Evolutionary conservation across 2,113 vertebrate genomes (phyloP).

Genomic region (Cromileptes altivelis): DNA sequence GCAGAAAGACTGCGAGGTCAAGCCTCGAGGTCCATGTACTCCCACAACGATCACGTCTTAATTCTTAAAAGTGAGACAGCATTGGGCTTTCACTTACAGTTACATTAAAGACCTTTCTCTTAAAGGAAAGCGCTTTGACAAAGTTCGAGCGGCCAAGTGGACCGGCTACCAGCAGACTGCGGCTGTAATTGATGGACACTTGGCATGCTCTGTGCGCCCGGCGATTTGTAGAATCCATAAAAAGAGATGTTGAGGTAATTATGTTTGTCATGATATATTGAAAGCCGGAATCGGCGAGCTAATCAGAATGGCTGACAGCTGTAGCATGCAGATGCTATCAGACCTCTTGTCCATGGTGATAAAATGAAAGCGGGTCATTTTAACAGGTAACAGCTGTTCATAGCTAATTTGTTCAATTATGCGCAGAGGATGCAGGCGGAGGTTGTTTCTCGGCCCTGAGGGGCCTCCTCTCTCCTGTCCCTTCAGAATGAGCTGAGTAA

Average conservation of each 20-base stretch:
- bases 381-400: conserved; percentile 87
- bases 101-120: conserved; percentile 43
- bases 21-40: background rate
- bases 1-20: conserved; percentile 22
- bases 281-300: conserved; percentile 75
- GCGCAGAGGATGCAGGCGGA: conserved; percentile 76
- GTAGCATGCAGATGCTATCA: conserved; percentile 85
- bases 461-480: conserved; percentile 56
- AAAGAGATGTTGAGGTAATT: conserved; percentile 86
- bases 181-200: conserved; percentile 80
- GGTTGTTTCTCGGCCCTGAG: conserved; percentile 71
- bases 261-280: conserved; percentile 86
- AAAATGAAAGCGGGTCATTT: conserved; percentile 86
- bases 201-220: conserved; percentile 70
- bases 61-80: conserved; percentile 28
- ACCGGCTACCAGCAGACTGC: conserved; percentile 41
- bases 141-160: conserved; percentile 55
- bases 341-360: conserved; percentile 83
- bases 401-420: conserved; percentile 87
- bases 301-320: conserved; percentile 84
- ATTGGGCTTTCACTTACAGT: conserved; percentile 12
- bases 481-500: conserved; percentile 54
- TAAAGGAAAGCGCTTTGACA: conserved; percentile 39
- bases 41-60: background rate
- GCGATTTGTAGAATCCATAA: conserved; percentile 85